phyloP scores from a whole-genome alignment of 2,113 vertebrate genomes.

The Gavia stellata region DNA sequence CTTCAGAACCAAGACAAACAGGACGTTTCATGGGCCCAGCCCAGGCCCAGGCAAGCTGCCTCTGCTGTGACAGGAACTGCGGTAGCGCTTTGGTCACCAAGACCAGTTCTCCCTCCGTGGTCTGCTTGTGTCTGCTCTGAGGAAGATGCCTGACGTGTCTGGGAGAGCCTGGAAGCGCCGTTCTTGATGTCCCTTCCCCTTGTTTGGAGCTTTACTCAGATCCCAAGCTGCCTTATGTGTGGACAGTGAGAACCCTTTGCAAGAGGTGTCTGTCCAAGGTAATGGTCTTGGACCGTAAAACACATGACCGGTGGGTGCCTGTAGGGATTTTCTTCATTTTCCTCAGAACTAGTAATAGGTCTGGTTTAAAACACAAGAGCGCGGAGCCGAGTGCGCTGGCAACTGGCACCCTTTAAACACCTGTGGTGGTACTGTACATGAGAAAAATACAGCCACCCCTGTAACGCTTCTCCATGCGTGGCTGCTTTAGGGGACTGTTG shows the following conservation, averaged over 20 bases:
- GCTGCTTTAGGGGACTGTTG: background rate
- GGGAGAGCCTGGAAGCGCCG: background rate
- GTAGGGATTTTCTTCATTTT: background rate
- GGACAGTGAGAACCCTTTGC: background rate
- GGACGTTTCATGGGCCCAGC: fast-evolving
- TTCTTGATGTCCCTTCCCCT: background rate
- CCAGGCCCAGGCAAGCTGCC: background rate
- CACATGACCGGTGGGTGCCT: background rate
- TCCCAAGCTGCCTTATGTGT: background rate
- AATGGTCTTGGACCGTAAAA: background rate
- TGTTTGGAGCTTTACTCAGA: background rate
- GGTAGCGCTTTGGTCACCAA: background rate
- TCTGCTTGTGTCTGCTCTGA: background rate
- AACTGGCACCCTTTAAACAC: background rate
- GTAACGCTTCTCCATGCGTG: fast-evolving
- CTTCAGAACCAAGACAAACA: background rate
- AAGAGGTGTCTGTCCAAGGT: fast-evolving
- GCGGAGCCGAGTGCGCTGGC: background rate
- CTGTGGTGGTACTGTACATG: fast-evolving
- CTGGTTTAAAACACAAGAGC: background rate
- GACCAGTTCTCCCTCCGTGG: background rate
- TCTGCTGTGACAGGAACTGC: background rate
- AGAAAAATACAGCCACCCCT: no score
- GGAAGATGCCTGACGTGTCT: background rate
- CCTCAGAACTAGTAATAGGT: background rate